Base-by-base conservation (phyloP, 2,888 invertebrate species). In the Abrostola triplasia region DNA sequence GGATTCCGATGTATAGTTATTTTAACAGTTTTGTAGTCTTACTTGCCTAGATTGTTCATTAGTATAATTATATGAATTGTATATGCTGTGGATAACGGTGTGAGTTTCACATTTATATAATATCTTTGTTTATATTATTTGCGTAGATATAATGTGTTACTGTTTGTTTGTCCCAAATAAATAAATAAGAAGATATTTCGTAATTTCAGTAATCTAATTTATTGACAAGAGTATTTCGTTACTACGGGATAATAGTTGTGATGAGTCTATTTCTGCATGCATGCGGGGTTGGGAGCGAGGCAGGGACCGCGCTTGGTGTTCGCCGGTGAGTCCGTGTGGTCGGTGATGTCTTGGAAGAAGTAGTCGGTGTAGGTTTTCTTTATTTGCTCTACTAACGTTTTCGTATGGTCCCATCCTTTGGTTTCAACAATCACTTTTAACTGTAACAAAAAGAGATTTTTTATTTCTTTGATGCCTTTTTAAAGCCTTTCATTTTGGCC, bases 391-490 rank as follows among this genome's bases (percentile, higher is more conserved):
- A 90, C 76, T 55, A 94, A 66, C 12, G 88, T 95, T 82, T 91
- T 92, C 0, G 96, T 96, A 85, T 99, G 98, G 0, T 96, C 96
- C 93, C 96, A 96, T 84, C 98, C 98, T 82, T 97, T 95, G 0
- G 98, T 98, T 92, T 99, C 99, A 75, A 97, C 97, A 13, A 98
- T 96, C 10, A 98, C 96, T 92, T 97, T 97, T 8, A 98, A 96
- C 97, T 97, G 90, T 10, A 88, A 88, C 37, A 76, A 68, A 47
- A 35, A 6, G 6, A 24, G 24, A 24, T 8, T 56, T 37, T 6
- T 38, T 5, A 13, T 8, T 35, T 9, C 24, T 24, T 2, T 24
- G 24, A 4, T 24, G 24, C 24, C 24, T 24, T 24, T 24, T 24
- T 24, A 24, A 24, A 24, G 24, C 24, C 24, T 2, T 24, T 24